A percentile compares a stretch with the other conserved stretches of the same genome.
Conservation (phyloP, 2,888 invertebrate genomes). For the Tetanocera ferruginea region DNA sequence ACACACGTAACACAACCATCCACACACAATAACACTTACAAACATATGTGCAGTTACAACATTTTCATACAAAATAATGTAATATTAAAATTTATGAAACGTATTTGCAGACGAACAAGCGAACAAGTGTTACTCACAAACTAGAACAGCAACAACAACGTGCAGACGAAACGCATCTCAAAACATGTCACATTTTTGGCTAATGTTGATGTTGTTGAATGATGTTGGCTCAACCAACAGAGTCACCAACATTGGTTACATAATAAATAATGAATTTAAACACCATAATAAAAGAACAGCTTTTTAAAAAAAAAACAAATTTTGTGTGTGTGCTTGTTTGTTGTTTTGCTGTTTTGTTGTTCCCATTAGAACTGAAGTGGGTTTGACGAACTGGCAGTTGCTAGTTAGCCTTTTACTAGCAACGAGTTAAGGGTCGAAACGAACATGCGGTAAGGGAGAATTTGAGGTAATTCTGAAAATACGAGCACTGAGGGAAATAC, state of each 20-base stretch:
- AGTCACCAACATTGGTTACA: conserved; percentile 27
- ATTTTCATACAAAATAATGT: background rate
- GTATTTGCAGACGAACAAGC: conserved; percentile 16
- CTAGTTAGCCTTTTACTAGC: no score
- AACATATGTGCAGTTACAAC: background rate
- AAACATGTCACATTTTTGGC: background rate
- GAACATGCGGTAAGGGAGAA: background rate
- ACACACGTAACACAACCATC: no score
- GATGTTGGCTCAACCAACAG: background rate
- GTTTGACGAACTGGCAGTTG: no score
- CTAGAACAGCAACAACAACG: background rate
- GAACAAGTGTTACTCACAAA: no score
- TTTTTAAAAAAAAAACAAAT: background rate
- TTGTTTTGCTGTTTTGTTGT: no score
- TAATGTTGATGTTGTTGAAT: background rate
- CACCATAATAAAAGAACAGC: background rate
- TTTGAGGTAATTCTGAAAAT: background rate
- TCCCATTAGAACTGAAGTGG: no score
- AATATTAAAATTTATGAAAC: conserved; percentile 37
- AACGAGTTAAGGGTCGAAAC: background rate
- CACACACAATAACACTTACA: no score
- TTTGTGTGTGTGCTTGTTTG: background rate
- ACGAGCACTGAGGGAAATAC: background rate
- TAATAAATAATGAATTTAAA: conserved; percentile 39
- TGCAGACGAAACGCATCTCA: background rate